Evolutionary conservation across 1,140 invertebrate species (phyloP), one percentile per base, ranked within the genome.

Genomic region (Pseudomyrmex dendroicus): DNA sequence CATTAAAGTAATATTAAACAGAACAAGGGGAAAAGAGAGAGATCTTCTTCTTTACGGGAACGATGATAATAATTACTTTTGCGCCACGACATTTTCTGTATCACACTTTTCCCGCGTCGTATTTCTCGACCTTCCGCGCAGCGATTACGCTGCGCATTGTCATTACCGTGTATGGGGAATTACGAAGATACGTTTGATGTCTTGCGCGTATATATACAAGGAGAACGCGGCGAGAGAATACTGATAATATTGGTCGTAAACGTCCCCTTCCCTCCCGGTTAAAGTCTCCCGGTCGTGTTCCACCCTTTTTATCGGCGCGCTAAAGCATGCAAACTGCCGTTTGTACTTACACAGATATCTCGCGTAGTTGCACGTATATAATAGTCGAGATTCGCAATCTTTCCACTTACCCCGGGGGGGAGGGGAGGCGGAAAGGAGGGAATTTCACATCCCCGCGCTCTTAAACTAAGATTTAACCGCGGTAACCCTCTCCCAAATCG

Each of bases 221-320:
- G 1, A 20, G 72, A 50, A 35, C 57, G 46, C 8, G 25, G 62
- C 61, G 35, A 35, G 35, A 35, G 46, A 64, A 83, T 76, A 67
- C 73, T 48, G 73, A 78, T 77, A 76, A n/a, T 78, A 77, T 83
- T 76, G 73, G 35, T 66, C 73, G 62, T 83, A 83, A 83, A 83
- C 46, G 73, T 25, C 22, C 25, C 13, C 5, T 0, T 5, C 35
- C 35, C 35, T 5, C 35, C 0, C 5, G 35, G 12, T 48, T 66
- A 76, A 66, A 83, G 61, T 64, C 5, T 57, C 5, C 5, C 35
- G 73, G 44, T 25, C 46, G 57, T 64, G 57, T 78, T 63, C 61
- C 7, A 64, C 13, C 20, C 50, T 83, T 83, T 73, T 83, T 77
- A 80, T 80, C 76, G 52, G 52, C 54, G 59, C 15, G 54, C 76